phyloP scores from a whole-genome alignment of 1,140 invertebrate genomes.

The Teleogryllus occipitalis region DNA sequence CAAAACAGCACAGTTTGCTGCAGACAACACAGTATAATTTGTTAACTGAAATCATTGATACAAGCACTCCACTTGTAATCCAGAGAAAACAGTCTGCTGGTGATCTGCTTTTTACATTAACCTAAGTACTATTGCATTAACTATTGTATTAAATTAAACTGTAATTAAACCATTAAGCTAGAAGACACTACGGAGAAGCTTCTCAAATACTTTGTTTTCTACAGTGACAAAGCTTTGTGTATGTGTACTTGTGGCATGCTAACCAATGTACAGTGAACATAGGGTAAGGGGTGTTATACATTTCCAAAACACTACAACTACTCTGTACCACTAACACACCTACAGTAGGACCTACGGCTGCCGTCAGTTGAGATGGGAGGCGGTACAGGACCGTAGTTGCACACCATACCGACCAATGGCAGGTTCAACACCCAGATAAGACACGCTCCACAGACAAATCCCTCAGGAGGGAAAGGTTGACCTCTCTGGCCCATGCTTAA shows the following conservation, averaged over 20 bases:
- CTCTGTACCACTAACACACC: constrained; percentile 9
- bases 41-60: neutral
- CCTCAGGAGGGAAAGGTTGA: too few relatives aligned
- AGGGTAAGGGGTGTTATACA: constrained; percentile 7
- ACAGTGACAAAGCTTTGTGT: constrained; percentile 15
- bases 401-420: neutral
- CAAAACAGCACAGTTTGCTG: neutral
- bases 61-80: neutral
- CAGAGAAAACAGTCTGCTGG: constrained; percentile 7
- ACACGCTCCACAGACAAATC: too few relatives aligned
- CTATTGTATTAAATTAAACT: constrained; percentile 12
- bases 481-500: too few relatives aligned
- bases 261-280: constrained; percentile 17
- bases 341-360: constrained; percentile 14
- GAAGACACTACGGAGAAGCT: constrained; percentile 2
- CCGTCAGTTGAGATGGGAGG: neutral
- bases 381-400: neutral
- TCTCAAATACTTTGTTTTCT: constrained; percentile 2
- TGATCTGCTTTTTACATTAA: constrained; percentile 15
- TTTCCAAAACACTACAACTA: neutral
- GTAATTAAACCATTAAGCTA: constrained; percentile 15
- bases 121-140: constrained; percentile 14
- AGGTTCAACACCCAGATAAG: too few relatives aligned
- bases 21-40: neutral
- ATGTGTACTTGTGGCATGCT: constrained; percentile 8